Base-by-base conservation (phyloP, 2,797 vertebrate species). In the Chaetophractus vellerosus region DNA sequence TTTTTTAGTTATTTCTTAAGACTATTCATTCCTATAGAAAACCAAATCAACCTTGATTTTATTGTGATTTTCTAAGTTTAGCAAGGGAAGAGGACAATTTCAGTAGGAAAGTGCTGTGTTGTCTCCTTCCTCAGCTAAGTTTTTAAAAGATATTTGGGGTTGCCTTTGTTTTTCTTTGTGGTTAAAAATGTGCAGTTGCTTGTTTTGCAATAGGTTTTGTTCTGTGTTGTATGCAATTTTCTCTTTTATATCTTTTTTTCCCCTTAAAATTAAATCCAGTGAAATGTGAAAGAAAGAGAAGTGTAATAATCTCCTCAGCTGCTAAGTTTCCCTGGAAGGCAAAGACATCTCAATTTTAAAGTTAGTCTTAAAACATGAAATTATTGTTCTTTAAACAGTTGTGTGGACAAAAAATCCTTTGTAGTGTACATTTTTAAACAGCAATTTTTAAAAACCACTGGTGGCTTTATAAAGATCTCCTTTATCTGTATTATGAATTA, bases 181-280 rank as follows among this genome's bases (percentile, higher is more conserved):
- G 92, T 95, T 84, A 90, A 90, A 96, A 94, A 94, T 84, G 41
- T 59, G n/a, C 83, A 96, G 50, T 83, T 85, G 76, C 71, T 94
- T 90, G 52, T 96, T 97, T 95, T 88, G 92, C 94, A 96, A 91
- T 94, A 94, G 83, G 45, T 96, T 95, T 97, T 93, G 59, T 95
- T 96, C 63, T 93, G 59, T 82, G 69, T 91, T 96, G 59, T 72
- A 83, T 95, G 57, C 33, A 96, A 76, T 97, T 96, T 95, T 97
- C 87, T 96, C 48, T 80, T 90, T 88, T 95, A 84, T 94, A 85
- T 90, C 79, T 86, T 83, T 94, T 88, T 92, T 66, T 28, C 61
- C n/a, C 74, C 74, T 97, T 96, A 95, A 97, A 97, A 97, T 96
- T 95, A 97, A 97, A 96, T 82, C 92, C 96, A 97, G 83, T 75